Evolutionary conservation across 2,113 vertebrate species (phyloP), one percentile per base, ranked within the genome.

Genomic region (Apteryx owenii): DNA sequence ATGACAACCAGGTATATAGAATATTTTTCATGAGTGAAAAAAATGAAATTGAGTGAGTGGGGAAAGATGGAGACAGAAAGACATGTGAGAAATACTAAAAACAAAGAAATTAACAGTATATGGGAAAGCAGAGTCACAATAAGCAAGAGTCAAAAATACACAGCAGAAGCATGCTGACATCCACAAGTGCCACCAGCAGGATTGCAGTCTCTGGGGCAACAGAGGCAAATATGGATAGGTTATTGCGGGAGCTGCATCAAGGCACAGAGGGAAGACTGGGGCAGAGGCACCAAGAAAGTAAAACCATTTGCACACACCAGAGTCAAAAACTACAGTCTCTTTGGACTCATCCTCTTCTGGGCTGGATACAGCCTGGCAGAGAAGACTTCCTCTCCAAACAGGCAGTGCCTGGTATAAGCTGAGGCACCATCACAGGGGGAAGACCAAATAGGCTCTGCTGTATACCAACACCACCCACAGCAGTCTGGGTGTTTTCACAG

Each of bases 1-100:
- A n/a, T 0, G 2, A 92, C 10, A 23, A 64, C 56, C 91, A 93
- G 96, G 96, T 98, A 98, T 98, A 98, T 97, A 97, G 97, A 97
- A 98, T 97, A 97, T 81, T 93, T 95, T 85, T 93, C 90, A 93
- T 93, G 94, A 97, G 81, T 95, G 93, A 96, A 94, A 88, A 36
- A 95, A 92, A 95, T 95, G 90, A 91, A 89, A 93, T 50, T 75
- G 76, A 88, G 54, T 88, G 88, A 70, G 38, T 80, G 66, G 88
- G 78, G 66, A 65, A 80, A 90, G 65, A 95, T 88, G 93, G 40
- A 90, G 79, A 95, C 90, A 96, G 38, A 83, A 95, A 93, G 31
- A 92, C 83, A 88, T 46, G 3, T 31, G 79, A 88, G 92, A 60
- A 92, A 2, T 76, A 79, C 61, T 44, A 62, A 92, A 92, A 95